phyloP scores from a whole-genome alignment of 2,797 vertebrate species.

The Chloroceryle inda region DNA sequence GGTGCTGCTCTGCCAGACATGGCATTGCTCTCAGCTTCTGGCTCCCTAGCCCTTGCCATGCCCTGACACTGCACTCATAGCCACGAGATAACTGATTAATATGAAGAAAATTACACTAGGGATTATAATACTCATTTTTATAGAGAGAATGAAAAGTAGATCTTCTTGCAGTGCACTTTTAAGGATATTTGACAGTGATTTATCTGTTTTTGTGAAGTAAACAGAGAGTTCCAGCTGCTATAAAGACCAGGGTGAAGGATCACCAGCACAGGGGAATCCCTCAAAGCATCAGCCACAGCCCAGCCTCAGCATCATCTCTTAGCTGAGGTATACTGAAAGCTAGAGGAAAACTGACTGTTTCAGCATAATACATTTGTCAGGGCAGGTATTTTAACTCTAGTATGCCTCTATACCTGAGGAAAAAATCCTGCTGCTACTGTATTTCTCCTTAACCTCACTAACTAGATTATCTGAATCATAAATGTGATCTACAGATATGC shows the following conservation, averaged over 20 bases:
- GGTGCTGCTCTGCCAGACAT: neutral
- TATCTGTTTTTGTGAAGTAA: neutral
- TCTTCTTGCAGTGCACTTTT: neutral
- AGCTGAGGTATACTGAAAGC: neutral
- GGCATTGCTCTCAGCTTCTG: neutral
- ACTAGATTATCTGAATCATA: neutral
- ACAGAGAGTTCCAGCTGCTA: neutral
- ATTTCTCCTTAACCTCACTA: neutral
- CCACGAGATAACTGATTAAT: neutral
- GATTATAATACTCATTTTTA: neutral
- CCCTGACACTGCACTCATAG: neutral
- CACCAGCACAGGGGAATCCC: neutral
- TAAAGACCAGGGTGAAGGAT: neutral
- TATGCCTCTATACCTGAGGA: neutral
- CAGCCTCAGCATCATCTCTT: neutral
- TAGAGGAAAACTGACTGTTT: neutral
- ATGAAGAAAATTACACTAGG: neutral
- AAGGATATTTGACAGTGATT: neutral
- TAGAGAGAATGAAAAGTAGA: neutral
- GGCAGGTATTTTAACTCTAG: neutral
- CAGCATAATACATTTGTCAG: neutral
- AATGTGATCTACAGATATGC: neutral
- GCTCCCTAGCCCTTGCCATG: neutral
- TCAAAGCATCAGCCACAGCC: neutral
- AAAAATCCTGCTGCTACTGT: neutral